These are phyloP conservation scores for Pemphigus obesinymphae DNA, from an alignment of 1,140 invertebrate genomes.

Conservation along the genomic window DNA sequence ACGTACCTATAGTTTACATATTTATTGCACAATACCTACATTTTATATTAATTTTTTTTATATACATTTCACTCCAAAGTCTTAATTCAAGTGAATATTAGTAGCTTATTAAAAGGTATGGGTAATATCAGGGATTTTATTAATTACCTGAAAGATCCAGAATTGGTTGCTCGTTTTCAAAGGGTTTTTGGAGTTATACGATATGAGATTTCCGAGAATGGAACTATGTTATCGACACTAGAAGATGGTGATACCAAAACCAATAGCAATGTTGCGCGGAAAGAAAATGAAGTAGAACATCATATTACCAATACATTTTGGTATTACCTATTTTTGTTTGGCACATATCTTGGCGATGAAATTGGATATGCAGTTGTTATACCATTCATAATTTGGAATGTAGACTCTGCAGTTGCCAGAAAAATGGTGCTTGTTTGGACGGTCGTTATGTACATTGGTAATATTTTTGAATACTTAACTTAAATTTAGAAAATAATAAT, in stretches of 20 bases:
- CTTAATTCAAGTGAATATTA: background rate
- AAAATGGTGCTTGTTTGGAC: constrained; percentile 78
- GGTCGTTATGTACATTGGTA: constrained; percentile 77
- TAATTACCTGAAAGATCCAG: constrained; percentile 45
- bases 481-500: background rate
- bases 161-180: constrained; percentile 46
- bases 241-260: background rate
- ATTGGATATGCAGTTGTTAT: constrained; percentile 82
- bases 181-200: constrained; percentile 46
- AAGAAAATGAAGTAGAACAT: constrained; percentile 50
- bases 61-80: too few relatives aligned
- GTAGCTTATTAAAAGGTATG: background rate
- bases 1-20: background rate
- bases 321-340: constrained; percentile 80
- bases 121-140: background rate
- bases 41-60: background rate
- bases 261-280: background rate
- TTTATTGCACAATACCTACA: background rate
- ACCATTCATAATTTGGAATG: constrained; percentile 88
- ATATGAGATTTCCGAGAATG: background rate
- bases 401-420: constrained; percentile 75
- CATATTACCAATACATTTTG: constrained; percentile 72
- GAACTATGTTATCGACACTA: background rate
- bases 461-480: background rate
- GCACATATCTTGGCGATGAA: constrained; percentile 81